phyloP scores from a whole-genome alignment of 2,113 vertebrate species.

The Sander lucioperca region DNA sequence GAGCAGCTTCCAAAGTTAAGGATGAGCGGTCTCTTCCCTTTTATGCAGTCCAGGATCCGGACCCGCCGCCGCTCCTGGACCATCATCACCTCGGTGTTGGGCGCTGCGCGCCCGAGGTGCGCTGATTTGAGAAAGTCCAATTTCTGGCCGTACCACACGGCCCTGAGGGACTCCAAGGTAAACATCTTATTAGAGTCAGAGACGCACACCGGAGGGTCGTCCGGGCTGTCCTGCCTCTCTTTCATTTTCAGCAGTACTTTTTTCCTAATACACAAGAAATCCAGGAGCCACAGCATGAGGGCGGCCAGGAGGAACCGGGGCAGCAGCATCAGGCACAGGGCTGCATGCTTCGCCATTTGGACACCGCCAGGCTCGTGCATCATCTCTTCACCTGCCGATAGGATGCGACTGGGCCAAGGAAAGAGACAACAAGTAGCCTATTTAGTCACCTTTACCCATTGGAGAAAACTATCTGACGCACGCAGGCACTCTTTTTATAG shows the following conservation, averaged over 20 bases:
- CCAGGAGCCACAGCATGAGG: conserved; percentile 95
- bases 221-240: conserved; percentile 81
- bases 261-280: conserved; percentile 95
- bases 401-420: conserved; percentile 76
- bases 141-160: conserved; percentile 98
- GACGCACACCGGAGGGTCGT: conserved; percentile 95
- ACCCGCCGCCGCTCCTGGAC: conserved; percentile 87
- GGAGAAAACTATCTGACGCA: conserved; percentile 85
- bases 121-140: conserved; percentile 97
- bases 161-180: conserved; percentile 94
- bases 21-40: conserved; percentile 92
- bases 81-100: conserved; percentile 95
- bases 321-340: conserved; percentile 93
- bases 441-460: conserved; percentile 79
- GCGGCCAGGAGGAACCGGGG: conserved; percentile 96
- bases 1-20: conserved; percentile 99
- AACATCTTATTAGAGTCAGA: conserved; percentile 97
- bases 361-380: conserved; percentile 92
- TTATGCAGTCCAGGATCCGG: conserved; percentile 92
- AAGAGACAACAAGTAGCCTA: conserved; percentile 51
- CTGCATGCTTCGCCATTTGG: conserved; percentile 90
- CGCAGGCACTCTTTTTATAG: conserved; percentile 92
- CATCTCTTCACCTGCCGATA: conserved; percentile 70
- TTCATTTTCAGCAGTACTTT: conserved; percentile 89
- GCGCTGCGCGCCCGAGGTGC: conserved; percentile 90